Evolutionary conservation across 2,888 invertebrate species (phyloP), one percentile per base, ranked within the genome.

Genomic region (Omphaloscelis lunosa): DNA sequence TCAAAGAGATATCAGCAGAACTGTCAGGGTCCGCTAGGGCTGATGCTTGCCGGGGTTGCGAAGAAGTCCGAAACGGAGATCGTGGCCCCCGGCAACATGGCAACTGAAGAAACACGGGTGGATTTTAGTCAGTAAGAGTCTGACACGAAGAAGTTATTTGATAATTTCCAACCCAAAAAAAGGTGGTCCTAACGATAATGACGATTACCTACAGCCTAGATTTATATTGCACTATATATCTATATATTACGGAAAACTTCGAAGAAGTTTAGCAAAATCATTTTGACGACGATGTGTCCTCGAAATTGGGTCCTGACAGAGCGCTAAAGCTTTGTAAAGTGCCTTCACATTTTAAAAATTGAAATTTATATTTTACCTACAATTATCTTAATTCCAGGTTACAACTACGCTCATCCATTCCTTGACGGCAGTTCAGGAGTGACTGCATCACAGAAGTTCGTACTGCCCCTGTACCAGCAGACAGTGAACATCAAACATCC

Each of bases 401-500:
- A 98, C 92, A 95, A 97, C 76, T 98, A 97, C 92, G 96, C 94
- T 80, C 98, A 98, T 89, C 98, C 98, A 1, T 98, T 98, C 94
- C 93, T 98, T 63, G 96, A 97, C 82, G 94, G 96, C 58, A 97
- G 95, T 23, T 97, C 98, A 84, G 97, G 97, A 1, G 95, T 98
- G 59, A 96, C 94, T 0, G 96, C 97, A 0, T 97, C 97, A 3
- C 97, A 88, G 97, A 98, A 92, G 96, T 97, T 91, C 79, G 97
- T 98, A 8, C 95, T 97, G 61, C 98, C 98, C 0, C 95, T 98
- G 20, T 98, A 98, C 93, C 98, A 98, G 89, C 98, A 99, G 89
- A 95, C 98, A 72, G 97, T 99, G 66, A 98, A 98, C 93, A 97
- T 98, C 23, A 97, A 97, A 74, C 97, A 97, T 86, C 98, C 98